phyloP scores from a whole-genome alignment of 2,888 invertebrate species.

The Neoaliturus tenellus region DNA sequence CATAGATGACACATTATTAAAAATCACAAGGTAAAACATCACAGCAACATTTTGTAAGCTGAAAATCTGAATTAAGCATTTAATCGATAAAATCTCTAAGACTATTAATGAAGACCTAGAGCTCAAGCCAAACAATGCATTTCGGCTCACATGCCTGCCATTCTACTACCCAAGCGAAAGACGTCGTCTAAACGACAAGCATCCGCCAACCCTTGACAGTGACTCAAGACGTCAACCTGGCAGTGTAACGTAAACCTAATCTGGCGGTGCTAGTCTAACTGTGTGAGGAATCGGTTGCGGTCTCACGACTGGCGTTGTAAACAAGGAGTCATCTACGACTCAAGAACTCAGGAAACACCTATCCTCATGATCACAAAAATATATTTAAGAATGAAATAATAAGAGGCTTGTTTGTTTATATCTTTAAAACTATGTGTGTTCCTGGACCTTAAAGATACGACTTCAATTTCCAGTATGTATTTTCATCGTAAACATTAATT shows the following conservation, averaged over 20 bases:
- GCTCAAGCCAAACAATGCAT: conserved; percentile 37
- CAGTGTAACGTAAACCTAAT: too few relatives aligned
- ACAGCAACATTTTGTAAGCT: background rate
- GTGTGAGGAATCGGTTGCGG: background rate
- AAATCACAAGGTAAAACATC: background rate
- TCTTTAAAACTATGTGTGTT: too few relatives aligned
- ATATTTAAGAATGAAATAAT: too few relatives aligned
- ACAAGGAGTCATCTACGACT: too few relatives aligned
- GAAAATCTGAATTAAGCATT: background rate
- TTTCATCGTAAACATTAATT: too few relatives aligned
- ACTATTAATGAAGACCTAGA: background rate
- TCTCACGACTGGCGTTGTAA: background rate
- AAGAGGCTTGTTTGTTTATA: too few relatives aligned
- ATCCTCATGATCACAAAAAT: too few relatives aligned
- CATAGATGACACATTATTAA: too few relatives aligned
- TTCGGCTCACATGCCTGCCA: conserved; percentile 4
- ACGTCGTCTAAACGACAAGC: conserved; percentile 34
- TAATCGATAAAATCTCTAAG: background rate
- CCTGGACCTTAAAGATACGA: too few relatives aligned
- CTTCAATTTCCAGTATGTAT: too few relatives aligned
- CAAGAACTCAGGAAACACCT: too few relatives aligned
- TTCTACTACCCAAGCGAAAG: conserved; percentile 37
- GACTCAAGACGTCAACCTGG: conserved; percentile 33
- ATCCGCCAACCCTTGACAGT: conserved; percentile 38
- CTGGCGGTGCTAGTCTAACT: conserved; percentile 28